phyloP scores from a whole-genome alignment of 2,797 vertebrate species.

The Glyptemys insculpta region DNA sequence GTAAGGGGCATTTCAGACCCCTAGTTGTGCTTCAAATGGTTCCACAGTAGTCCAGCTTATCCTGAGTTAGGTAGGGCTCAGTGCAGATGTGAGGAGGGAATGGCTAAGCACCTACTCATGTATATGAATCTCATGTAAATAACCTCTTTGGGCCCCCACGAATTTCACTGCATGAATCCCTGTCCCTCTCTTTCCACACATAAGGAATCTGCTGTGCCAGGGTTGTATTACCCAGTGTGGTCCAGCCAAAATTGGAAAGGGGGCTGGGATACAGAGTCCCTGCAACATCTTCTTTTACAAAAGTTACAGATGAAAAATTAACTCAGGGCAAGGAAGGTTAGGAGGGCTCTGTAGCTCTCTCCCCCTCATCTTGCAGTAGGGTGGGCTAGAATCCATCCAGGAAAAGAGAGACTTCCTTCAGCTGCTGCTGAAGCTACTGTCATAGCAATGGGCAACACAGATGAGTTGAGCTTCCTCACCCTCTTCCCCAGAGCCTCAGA shows the following conservation, averaged over 20 bases:
- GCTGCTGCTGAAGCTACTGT: slow-evolving; percentile 8
- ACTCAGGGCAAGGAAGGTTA: not conserved
- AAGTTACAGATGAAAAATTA: not conserved
- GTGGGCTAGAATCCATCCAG: not conserved
- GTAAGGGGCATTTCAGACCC: not conserved
- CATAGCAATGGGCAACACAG: slow-evolving; percentile 2
- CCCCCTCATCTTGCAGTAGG: not conserved
- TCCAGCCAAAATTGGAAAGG: not conserved
- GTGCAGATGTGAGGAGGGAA: not conserved
- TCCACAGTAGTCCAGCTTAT: not conserved
- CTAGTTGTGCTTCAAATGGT: not conserved
- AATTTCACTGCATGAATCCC: not conserved
- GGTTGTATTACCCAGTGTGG: not conserved
- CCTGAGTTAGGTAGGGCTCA: not conserved
- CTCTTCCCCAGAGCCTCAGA: slow-evolving; percentile 19
- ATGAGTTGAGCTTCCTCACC: not conserved
- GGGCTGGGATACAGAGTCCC: not conserved
- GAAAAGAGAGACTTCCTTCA: not conserved
- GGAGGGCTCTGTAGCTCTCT: not conserved
- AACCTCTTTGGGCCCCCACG: not conserved
- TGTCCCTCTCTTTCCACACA: not conserved
- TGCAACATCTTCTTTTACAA: not conserved
- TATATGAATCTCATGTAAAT: not conserved
- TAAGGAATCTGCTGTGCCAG: not conserved
- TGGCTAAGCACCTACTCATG: not conserved